phyloP scores from a whole-genome alignment of 92 coral and sea anemone species.

The Porites cylindrica region DNA sequence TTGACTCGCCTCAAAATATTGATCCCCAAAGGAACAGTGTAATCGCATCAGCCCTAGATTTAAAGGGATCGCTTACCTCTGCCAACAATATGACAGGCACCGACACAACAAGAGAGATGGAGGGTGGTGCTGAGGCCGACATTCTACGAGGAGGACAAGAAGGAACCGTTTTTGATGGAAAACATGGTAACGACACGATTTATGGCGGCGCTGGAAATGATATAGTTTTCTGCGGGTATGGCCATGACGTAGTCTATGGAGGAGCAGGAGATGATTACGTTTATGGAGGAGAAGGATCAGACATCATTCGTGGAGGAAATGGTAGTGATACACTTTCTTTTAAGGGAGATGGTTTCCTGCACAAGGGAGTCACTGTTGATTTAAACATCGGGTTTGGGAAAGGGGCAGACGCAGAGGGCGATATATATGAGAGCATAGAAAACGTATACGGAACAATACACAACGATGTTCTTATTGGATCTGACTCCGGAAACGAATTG shows the following conservation, averaged over 20 bases:
- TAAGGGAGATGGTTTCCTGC: slow-evolving; percentile 57
- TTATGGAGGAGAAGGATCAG: slow-evolving; percentile 57
- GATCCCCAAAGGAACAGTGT: neutral
- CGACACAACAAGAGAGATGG: slow-evolving; percentile 5
- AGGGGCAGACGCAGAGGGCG: slow-evolving; percentile 71
- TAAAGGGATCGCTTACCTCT: slow-evolving; percentile 37
- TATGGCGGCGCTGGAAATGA: no score
- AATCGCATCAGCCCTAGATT: slow-evolving; percentile 28
- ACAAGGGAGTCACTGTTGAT: slow-evolving; percentile 37
- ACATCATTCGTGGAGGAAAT: slow-evolving; percentile 45
- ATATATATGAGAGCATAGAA: slow-evolving; percentile 52
- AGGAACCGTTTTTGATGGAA: slow-evolving; percentile 10
- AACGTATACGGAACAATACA: slow-evolving; percentile 69
- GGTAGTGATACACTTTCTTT: slow-evolving; percentile 62
- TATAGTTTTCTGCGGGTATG: no score
- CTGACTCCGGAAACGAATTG: neutral
- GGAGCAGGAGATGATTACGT: slow-evolving; percentile 43
- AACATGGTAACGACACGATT: no score
- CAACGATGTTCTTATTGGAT: slow-evolving; percentile 44
- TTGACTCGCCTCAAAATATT: neutral
- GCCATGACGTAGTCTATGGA: slow-evolving; percentile 10
- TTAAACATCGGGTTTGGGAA: slow-evolving; percentile 57
- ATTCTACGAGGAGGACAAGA: slow-evolving; percentile 34
- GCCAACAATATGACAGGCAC: slow-evolving; percentile 35
- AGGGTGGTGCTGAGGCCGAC: slow-evolving; percentile 49